Evolutionary conservation across 2,113 vertebrate genomes (phyloP).

Genomic region (Corapipo altera): DNA sequence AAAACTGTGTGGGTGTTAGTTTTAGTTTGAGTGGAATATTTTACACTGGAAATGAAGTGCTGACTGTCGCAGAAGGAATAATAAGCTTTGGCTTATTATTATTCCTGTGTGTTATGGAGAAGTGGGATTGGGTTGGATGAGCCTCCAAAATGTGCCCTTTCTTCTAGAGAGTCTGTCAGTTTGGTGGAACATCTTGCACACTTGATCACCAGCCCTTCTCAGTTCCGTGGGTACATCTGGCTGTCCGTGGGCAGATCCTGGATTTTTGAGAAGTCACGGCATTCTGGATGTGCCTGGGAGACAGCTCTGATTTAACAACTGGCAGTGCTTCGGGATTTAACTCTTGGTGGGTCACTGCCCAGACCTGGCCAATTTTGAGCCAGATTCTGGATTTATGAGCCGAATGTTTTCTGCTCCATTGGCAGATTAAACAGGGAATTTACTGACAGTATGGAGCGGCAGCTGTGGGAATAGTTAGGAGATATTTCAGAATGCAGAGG

Average conservation of each 20-base stretch:
- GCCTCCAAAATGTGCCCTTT: not conserved
- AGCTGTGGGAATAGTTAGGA: not conserved
- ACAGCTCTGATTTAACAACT: not conserved
- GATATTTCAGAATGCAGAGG: not conserved
- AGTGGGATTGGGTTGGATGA: not conserved
- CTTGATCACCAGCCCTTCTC: not conserved
- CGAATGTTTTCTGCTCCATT: not conserved
- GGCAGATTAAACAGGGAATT: not conserved
- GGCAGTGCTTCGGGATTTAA: not conserved
- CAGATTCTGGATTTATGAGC: not conserved
- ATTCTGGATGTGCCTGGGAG: not conserved
- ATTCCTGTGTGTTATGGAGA: not conserved
- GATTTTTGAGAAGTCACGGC: not conserved
- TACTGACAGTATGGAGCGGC: not conserved
- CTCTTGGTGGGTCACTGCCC: not conserved
- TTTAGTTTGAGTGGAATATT: not conserved
- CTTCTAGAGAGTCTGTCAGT: not conserved
- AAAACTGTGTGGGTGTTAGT: not conserved
- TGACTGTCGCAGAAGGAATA: not conserved
- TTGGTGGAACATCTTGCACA: not conserved
- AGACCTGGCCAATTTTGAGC: not conserved
- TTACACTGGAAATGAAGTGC: not conserved
- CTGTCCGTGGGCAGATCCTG: not conserved
- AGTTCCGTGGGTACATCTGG: not conserved
- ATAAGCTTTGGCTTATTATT: not conserved